phyloP scores from a whole-genome alignment of 2,113 vertebrate genomes.

The Serinus canaria region DNA sequence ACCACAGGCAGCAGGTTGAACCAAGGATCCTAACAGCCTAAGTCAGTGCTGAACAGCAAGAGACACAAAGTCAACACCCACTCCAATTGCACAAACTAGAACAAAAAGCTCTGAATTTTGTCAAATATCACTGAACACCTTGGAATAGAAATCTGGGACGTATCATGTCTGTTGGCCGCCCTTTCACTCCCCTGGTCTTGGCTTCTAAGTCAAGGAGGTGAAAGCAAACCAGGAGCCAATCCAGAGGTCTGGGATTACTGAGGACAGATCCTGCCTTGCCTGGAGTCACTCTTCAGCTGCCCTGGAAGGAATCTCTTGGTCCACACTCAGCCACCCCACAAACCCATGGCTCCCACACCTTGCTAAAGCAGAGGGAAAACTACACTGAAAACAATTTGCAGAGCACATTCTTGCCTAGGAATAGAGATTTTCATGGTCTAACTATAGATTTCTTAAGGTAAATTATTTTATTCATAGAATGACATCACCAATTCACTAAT shows the following conservation, averaged over 20 bases:
- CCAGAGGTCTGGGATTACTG: not conserved
- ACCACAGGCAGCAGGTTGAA: not conserved
- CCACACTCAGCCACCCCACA: not conserved
- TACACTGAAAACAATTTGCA: not conserved
- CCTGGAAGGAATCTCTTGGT: not conserved
- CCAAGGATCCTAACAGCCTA: not conserved
- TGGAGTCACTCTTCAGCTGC: not conserved
- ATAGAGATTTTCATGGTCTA: not conserved
- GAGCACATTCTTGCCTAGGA: not conserved
- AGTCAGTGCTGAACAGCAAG: not conserved
- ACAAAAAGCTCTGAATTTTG: not conserved
- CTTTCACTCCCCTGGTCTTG: not conserved
- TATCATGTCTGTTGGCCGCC: not conserved
- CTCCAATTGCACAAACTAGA: not conserved
- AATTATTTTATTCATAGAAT: conserved; percentile 22
- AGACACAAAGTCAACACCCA: not conserved
- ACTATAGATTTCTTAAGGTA: not conserved
- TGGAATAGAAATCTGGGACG: not conserved
- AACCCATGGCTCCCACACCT: not conserved
- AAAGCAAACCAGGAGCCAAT: not conserved
- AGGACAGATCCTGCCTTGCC: not conserved
- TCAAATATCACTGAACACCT: not conserved
- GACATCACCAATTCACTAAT: conserved; percentile 1
- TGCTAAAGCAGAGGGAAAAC: not conserved
- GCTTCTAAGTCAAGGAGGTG: not conserved